Percentiles rank a stretch among this genome's conserved stretches.
Evolutionary conservation across 1,140 invertebrate species (phyloP).

Genomic region (Agraylea sexmaculata): DNA sequence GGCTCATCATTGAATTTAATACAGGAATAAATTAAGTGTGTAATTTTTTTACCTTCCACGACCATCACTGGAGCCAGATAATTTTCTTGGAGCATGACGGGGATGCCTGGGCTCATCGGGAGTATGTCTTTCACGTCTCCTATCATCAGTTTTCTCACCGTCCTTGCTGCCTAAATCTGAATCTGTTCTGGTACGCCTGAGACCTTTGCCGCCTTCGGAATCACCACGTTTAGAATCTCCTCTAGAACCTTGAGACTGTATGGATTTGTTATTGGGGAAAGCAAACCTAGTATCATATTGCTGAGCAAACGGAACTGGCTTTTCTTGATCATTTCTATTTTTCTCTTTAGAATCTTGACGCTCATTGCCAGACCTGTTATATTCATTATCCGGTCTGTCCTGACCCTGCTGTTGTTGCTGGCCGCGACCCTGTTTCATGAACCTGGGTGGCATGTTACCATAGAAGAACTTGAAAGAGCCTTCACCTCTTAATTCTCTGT

Average conservation of each 20-base stretch:
- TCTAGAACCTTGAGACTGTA: slow-evolving; percentile 9
- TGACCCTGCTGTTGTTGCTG: slow-evolving; percentile 30
- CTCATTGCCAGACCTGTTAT: slow-evolving; percentile 14
- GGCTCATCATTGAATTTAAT: slow-evolving; percentile 10
- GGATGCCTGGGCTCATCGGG: slow-evolving; percentile 17
- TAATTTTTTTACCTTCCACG: slow-evolving; percentile 8
- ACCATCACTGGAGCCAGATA: slow-evolving; percentile 18
- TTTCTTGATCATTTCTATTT: slow-evolving; percentile 10
- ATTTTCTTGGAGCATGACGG: slow-evolving; percentile 15
- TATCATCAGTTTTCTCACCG: slow-evolving; percentile 23
- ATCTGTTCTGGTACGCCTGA: slow-evolving; percentile 17
- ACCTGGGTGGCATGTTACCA: slow-evolving; percentile 71
- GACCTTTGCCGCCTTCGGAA: slow-evolving; percentile 4
- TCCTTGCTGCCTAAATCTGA: slow-evolving; percentile 17
- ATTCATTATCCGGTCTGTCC: slow-evolving; percentile 13
- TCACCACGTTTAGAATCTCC: slow-evolving; percentile 18
- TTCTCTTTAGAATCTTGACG: slow-evolving; percentile 18
- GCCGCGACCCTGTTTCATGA: slow-evolving; percentile 52
- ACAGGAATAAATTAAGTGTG: not conserved
- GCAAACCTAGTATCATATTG: slow-evolving; percentile 36
- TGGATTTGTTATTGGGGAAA: slow-evolving; percentile 12
- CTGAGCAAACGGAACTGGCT: slow-evolving; percentile 32
- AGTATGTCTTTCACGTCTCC: slow-evolving; percentile 20
- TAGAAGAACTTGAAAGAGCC: slow-evolving; percentile 62
- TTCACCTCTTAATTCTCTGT: slow-evolving; percentile 21